Base-by-base conservation (phyloP, 92 coral and sea anemone species). In the Metridium senile region DNA sequence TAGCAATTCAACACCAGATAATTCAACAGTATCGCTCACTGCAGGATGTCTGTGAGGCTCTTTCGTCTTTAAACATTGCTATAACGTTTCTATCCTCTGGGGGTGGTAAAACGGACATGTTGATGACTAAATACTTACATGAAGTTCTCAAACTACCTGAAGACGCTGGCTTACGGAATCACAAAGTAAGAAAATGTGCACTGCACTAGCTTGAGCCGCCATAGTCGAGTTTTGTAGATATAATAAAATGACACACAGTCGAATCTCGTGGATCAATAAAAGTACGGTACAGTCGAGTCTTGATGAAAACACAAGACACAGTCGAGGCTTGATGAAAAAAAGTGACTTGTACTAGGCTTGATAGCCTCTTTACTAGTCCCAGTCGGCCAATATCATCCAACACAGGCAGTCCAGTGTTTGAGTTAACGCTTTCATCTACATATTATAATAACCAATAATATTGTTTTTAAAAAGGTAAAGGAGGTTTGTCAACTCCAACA, bases 401-500 rank as follows among this genome's bases (percentile, higher is more conserved):
- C 1, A 7, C 13, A 9, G 8, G 16, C 3, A 22, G 8, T 22
- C 32, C 32, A 30, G 4, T 62, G 3, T 2, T 62, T n/a, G n/a
- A n/a, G n/a, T n/a, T n/a, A n/a, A n/a, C n/a, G n/a, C n/a, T n/a
- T n/a, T n/a, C n/a, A n/a, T n/a, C n/a, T n/a, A n/a, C n/a, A n/a
- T n/a, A n/a, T n/a, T n/a, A n/a, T n/a, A n/a, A 62, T 62, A 2
- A 26, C 4, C 1, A 62, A 62, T 26, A 26, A 22, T 34, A 11
- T 1, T 46, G 23, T 62, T 69, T 17, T 45, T 79, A 62, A 39
- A 8, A 35, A 89, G 93, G 93, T 81, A 18, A 76, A 73, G 39
- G 89, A 89, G 58, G 77, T 51, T 57, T 89, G 89, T 71, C 71
- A 79, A 58, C 63, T 89, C 39, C 52, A 49, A 52, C 85, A 89